Conservation (phyloP, 2,797 vertebrate genomes). For the Mus minutoides region DNA sequence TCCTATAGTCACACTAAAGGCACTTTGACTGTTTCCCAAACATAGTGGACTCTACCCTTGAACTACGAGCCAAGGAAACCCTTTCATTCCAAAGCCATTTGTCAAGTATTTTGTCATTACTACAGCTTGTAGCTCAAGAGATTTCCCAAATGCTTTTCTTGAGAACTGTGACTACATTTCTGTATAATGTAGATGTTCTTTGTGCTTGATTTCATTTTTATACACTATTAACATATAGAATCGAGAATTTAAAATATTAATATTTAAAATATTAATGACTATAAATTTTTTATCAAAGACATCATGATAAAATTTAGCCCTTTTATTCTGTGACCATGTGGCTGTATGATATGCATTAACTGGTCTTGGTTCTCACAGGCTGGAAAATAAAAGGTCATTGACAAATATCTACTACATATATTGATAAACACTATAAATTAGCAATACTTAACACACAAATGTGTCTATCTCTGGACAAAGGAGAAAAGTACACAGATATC, state of each 20-base stretch:
- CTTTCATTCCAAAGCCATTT: not conserved
- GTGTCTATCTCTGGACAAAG: constrained; percentile 18
- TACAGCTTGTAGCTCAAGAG: not conserved
- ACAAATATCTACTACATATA: not conserved
- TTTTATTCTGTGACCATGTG: not conserved
- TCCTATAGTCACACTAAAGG: not conserved
- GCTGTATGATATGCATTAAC: not conserved
- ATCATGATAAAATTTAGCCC: not conserved
- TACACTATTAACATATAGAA: not conserved
- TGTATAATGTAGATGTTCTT: not conserved
- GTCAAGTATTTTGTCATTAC: not conserved
- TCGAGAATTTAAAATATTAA: not conserved
- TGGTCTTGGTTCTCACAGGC: no score
- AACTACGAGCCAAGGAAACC: not conserved
- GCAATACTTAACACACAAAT: not conserved
- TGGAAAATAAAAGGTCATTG: not conserved
- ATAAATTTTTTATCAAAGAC: not conserved
- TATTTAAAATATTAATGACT: not conserved
- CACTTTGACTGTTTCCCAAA: not conserved
- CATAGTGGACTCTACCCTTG: no score
- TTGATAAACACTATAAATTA: not conserved
- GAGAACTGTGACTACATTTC: not conserved
- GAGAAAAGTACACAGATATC: not conserved
- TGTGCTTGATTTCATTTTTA: no score
- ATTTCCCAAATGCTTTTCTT: not conserved